phyloP scores from a whole-genome alignment of 37 sponge, comb jelly and placozoan species.

The Lycopodina hypogea region DNA sequence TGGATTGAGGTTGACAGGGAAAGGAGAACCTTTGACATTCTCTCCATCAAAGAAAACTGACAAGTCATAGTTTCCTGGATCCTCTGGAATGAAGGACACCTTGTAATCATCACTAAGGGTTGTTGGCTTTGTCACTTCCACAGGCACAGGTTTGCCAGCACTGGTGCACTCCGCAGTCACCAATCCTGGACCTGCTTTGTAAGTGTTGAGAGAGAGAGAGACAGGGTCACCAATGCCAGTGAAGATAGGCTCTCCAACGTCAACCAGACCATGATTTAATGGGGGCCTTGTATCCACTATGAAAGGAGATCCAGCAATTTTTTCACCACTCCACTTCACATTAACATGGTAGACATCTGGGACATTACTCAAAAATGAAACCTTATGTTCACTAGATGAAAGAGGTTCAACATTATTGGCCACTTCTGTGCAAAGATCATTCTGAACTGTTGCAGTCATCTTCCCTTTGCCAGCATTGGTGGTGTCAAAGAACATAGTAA shows the following conservation, averaged over 20 bases:
- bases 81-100: slow-evolving; percentile 44
- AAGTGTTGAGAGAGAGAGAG: slow-evolving; percentile 20
- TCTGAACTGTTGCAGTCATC: slow-evolving; percentile 29
- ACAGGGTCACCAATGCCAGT: slow-evolving; percentile 40
- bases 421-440: slow-evolving; percentile 20
- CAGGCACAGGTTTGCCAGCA: slow-evolving; percentile 13
- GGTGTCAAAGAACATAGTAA: slow-evolving; percentile 33
- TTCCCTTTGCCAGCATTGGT: slow-evolving; percentile 57
- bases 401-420: slow-evolving; percentile 20
- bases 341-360: slow-evolving; percentile 44
- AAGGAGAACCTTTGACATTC: slow-evolving; percentile 53
- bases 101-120: slow-evolving; percentile 7
- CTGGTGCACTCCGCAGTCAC: slow-evolving; percentile 30
- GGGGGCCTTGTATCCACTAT: slow-evolving; percentile 32
- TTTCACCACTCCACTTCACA: slow-evolving; percentile 37
- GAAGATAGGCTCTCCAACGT: slow-evolving; percentile 28
- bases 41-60: slow-evolving; percentile 38
- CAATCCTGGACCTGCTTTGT: slow-evolving; percentile 57
- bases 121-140: slow-evolving; percentile 16
- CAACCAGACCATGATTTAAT: slow-evolving; percentile 34
- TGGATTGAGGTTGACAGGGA: slow-evolving; percentile 30
- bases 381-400: slow-evolving; percentile 13
- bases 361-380: slow-evolving; percentile 18
- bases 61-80: slow-evolving; percentile 46
- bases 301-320: slow-evolving; percentile 51